Evolutionary conservation across 2,113 vertebrate species (phyloP).

Genomic region (Salvelinus alpinus): DNA sequence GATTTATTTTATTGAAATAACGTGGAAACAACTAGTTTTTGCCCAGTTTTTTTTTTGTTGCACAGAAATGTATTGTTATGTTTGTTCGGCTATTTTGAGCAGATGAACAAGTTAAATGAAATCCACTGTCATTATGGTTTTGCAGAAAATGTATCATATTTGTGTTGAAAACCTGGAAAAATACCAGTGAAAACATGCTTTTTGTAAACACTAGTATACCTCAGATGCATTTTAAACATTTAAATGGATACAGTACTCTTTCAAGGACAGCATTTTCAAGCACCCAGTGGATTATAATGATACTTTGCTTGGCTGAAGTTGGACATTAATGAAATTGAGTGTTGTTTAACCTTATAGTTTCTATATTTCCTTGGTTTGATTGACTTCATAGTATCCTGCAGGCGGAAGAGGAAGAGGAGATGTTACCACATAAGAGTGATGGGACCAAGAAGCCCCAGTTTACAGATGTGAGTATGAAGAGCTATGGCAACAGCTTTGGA

Average conservation of each 20-base stretch:
- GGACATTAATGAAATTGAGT: background rate
- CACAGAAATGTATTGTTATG: no score
- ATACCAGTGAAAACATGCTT: no score
- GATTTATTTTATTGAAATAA: no score
- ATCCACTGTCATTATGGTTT: no score
- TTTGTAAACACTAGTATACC: no score
- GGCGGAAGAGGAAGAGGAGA: constrained; percentile 65
- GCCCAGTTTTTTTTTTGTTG: no score
- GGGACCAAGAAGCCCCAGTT: constrained; percentile 74
- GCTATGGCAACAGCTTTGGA: background rate
- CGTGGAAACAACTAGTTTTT: no score
- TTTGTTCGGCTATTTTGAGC: no score
- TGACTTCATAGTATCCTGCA: constrained; percentile 43
- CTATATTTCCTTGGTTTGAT: background rate
- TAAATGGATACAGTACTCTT: background rate
- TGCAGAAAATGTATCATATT: no score
- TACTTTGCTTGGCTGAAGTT: background rate
- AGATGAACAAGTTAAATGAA: no score
- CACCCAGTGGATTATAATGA: background rate
- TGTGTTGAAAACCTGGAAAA: no score
- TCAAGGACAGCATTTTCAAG: background rate
- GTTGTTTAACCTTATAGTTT: background rate
- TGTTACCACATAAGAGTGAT: constrained; percentile 69
- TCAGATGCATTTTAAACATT: background rate
- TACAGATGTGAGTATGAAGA: constrained; percentile 78